Conservation (phyloP, 2,888 invertebrate species). For the Sipha maydis region DNA sequence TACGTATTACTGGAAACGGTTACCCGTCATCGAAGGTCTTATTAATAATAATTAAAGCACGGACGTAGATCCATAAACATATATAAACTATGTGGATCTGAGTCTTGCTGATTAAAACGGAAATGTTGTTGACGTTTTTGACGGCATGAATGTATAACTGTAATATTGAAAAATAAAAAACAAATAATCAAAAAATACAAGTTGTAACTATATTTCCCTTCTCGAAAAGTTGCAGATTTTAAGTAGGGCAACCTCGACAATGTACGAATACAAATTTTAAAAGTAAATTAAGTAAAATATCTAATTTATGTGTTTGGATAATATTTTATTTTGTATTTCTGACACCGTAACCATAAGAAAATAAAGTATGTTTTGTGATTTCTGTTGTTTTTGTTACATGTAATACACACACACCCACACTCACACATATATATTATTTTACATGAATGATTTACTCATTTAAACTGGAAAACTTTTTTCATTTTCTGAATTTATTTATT, state of each 20-base stretch:
- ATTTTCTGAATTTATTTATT: constrained; percentile 35
- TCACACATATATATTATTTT: background rate
- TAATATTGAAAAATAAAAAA: constrained; percentile 7
- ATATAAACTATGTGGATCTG: no score
- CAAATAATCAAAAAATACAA: background rate
- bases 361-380: constrained; percentile 18
- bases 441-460: constrained; percentile 32
- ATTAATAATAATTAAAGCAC: background rate
- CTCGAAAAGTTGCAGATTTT: constrained; percentile 4
- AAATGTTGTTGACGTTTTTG: background rate
- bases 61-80: background rate
- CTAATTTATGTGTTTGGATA: constrained; percentile 23
- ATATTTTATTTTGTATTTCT: background rate
- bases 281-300: constrained; percentile 20
- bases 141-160: background rate
- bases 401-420: background rate
- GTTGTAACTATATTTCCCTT: background rate
- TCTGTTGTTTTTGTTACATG: background rate
- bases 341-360: background rate
- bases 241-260: background rate
- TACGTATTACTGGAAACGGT: no score
- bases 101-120: background rate
- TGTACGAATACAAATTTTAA: constrained; percentile 3
- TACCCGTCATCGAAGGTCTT: no score
- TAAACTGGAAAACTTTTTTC: constrained; percentile 31